Percentiles rank a stretch among this genome's conserved stretches.
Conservation (phyloP, 2,888 invertebrate species). For the Oasisia sp. region DNA sequence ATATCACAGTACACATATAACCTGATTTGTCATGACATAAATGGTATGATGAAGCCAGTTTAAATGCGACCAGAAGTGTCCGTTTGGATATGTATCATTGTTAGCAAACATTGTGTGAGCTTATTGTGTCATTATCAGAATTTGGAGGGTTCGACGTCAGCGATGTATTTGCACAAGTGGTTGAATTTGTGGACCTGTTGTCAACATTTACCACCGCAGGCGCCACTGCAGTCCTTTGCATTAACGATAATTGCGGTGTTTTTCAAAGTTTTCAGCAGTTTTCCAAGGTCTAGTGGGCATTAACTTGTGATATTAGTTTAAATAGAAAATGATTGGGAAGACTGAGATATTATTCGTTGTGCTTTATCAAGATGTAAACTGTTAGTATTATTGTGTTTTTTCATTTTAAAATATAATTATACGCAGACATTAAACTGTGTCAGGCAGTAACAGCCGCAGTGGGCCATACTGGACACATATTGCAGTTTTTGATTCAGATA, state of each 20-base stretch:
- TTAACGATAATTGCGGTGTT: not conserved
- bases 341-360: not conserved
- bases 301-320: not conserved
- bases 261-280: not conserved
- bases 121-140: not conserved
- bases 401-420: not conserved
- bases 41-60: not conserved
- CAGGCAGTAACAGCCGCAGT: not conserved
- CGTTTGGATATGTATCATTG: not conserved
- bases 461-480: not conserved
- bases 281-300: not conserved
- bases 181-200: not conserved
- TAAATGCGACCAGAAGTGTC: not conserved
- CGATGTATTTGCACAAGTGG: not conserved
- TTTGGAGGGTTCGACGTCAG: not conserved
- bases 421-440: not conserved
- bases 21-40: no score
- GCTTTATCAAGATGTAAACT: not conserved
- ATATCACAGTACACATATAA: no score
- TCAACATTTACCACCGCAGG: not conserved
- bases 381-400: not conserved
- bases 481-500: not conserved
- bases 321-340: not conserved
- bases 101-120: not conserved
- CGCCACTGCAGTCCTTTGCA: not conserved